Evolutionary conservation across 2,113 vertebrate species (phyloP), one percentile per base, ranked within the genome.

Genomic region (Peromyscus polionotus): DNA sequence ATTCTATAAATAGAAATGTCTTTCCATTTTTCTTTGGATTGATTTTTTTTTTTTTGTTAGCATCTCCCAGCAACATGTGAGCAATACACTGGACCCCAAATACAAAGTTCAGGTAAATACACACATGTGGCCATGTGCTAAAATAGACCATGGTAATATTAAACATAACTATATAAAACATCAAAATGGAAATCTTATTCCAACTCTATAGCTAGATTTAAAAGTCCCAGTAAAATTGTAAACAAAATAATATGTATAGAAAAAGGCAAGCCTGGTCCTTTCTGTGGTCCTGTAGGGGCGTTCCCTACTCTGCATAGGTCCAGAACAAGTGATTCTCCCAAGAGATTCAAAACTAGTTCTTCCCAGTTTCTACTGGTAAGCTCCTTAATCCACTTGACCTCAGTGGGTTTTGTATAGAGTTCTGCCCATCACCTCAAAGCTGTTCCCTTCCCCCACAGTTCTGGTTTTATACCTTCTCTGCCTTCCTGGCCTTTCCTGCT

Each of bases 1-100:
- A 98, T 84, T 94, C 72, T 97, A 98, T 98, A 98, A 98, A 94
- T 91, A 97, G 97, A 97, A 98, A 93, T 97, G 92, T 96, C 36
- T 95, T 98, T 98, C 96, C 98, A 98, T 93, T 93, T 97, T 97
- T 97, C 98, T 97, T 98, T 98, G 98, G 98, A 98, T 90, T 98
- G 77, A 95, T 91, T 98, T 94, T 89, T 94, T 86, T 81, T 20
- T 19, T 51, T 36, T 81, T 81, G 24, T 83, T 98, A 96, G 96
- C 95, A 93, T 98, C 92, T 98, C 84, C 98, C 80, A 97, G 81
- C 88, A 98, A 90, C 75, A 98, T 75, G 91, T 19, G 89, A 97
- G 97, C 63, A 84, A 83, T 75, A 97, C 93, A 96, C 33, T 96
- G 96, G 98, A 98, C 98, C 79, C 97, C 95, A 87, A 79, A 95